These are phyloP conservation scores for Choloepus hoffmanni DNA, from an alignment of 2,113 vertebrate species.

Conservation along the genomic window DNA sequence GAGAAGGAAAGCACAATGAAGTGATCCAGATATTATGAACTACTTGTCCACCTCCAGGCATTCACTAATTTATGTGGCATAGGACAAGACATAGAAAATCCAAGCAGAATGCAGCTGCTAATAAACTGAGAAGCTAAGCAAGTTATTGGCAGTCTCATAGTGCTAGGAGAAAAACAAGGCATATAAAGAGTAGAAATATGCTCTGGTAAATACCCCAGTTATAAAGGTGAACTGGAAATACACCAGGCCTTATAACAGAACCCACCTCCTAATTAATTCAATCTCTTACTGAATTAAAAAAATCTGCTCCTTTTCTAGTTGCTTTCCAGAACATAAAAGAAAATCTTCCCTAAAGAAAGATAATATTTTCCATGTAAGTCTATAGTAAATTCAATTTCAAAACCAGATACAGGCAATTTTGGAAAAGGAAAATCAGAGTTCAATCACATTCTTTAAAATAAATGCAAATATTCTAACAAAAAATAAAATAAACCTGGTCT, in stretches of 20 bases:
- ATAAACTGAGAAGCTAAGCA: not conserved
- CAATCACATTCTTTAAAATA: not conserved
- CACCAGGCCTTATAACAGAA: not conserved
- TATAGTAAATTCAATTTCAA: constrained; percentile 3
- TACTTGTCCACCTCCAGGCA: not conserved
- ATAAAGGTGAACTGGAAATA: not conserved
- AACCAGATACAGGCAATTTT: not conserved
- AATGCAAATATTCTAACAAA: constrained; percentile 19
- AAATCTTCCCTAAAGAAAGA: not conserved
- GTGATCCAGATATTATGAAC: not conserved
- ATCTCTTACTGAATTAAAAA: not conserved
- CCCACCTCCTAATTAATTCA: not conserved
- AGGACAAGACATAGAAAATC: not conserved
- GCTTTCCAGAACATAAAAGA: not conserved
- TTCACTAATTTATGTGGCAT: not conserved
- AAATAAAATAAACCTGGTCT: not conserved
- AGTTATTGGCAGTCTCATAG: not conserved
- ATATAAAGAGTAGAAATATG: not conserved
- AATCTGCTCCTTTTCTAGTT: not conserved
- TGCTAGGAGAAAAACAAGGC: not conserved
- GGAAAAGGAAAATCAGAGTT: not conserved
- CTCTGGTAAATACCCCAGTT: not conserved
- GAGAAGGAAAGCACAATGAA: not conserved
- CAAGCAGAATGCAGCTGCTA: not conserved
- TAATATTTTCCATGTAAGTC: not conserved